Conservation (phyloP, 2,113 vertebrate species). For the Egretta garzetta region DNA sequence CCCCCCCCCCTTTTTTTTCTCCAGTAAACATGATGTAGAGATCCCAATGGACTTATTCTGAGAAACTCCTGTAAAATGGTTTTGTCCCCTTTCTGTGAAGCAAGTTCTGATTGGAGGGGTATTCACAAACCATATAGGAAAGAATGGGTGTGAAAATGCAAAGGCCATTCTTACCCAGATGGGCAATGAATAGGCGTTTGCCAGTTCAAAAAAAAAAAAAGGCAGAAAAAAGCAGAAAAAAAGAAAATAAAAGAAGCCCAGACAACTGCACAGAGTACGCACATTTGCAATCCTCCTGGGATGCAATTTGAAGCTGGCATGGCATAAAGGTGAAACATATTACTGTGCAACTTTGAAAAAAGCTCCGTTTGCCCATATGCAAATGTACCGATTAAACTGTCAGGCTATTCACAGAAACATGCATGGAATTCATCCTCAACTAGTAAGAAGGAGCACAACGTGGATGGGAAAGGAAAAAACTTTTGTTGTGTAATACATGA, state of each 20-base stretch:
- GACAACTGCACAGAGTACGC: constrained; percentile 69
- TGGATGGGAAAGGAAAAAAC: constrained; percentile 57
- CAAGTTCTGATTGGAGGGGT: constrained; percentile 76
- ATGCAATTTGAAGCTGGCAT: constrained; percentile 61
- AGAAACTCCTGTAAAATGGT: constrained; percentile 79
- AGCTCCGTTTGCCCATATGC: constrained; percentile 61
- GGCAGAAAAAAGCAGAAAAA: neutral
- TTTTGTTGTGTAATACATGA: constrained; percentile 62
- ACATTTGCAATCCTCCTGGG: constrained; percentile 65
- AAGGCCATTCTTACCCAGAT: constrained; percentile 78
- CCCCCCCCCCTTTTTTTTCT: neutral
- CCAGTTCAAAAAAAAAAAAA: constrained; percentile 59
- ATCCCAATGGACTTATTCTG: constrained; percentile 76
- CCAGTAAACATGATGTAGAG: constrained; percentile 76
- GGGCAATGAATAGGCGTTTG: constrained; percentile 78
- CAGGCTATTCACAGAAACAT: constrained; percentile 67
- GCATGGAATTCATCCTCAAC: constrained; percentile 54
- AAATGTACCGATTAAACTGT: constrained; percentile 67
- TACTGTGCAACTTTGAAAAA: constrained; percentile 62
- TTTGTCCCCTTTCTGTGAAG: constrained; percentile 71
- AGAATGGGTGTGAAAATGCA: constrained; percentile 80
- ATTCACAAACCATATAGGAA: constrained; percentile 78
- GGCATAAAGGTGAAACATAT: constrained; percentile 65
- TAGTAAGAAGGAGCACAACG: constrained; percentile 27
- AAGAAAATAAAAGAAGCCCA: constrained; percentile 29